These are phyloP conservation scores for Gryon sp. DNA, from an alignment of 1,140 invertebrate genomes.

Conservation along the genomic window DNA sequence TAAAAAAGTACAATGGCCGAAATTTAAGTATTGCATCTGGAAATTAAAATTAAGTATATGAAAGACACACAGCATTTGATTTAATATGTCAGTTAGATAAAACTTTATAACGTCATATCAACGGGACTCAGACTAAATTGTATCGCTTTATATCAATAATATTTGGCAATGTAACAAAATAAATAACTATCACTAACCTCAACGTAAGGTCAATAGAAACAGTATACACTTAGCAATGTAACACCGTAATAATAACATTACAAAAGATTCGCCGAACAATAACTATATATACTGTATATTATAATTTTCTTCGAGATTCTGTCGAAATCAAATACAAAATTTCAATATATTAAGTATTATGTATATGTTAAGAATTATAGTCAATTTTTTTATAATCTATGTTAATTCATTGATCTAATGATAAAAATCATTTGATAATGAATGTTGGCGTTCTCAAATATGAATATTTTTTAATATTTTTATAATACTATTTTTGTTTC, in stretches of 20 bases:
- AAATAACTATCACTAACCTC: slow-evolving; percentile 4
- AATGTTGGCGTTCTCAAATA: no score
- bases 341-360: no score
- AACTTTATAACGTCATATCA: neutral
- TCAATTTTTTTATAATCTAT: no score
- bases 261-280: neutral
- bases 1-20: slow-evolving; percentile 16
- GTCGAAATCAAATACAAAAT: neutral
- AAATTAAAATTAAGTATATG: neutral
- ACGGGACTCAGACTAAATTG: no score
- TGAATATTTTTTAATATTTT: no score
- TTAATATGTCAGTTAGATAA: neutral
- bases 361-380: no score
- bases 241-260: slow-evolving; percentile 8
- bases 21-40: slow-evolving; percentile 22
- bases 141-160: slow-evolving; percentile 1
- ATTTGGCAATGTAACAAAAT: slow-evolving; percentile 18
- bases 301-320: no score
- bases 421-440: no score
- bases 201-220: slow-evolving; percentile 1
- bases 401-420: no score
- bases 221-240: neutral
- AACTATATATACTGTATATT: no score
- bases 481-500: no score
- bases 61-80: neutral